Conservation (phyloP, 2,113 vertebrate species). For the Paramormyrops kingsleyae region DNA sequence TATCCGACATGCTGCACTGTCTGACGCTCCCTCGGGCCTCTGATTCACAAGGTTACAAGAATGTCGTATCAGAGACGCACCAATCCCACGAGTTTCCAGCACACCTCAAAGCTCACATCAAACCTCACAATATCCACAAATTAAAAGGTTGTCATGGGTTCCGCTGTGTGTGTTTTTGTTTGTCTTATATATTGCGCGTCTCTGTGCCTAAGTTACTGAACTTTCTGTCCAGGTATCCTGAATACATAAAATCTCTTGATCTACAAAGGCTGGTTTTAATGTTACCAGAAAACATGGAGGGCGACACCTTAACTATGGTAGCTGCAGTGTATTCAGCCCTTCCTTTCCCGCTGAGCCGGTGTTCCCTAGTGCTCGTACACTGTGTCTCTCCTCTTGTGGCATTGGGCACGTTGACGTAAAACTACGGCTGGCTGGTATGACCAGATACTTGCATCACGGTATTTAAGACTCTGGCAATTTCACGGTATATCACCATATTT, state of each 20-base stretch:
- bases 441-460: neutral
- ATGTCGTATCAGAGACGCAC: constrained; percentile 12
- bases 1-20: neutral
- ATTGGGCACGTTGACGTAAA: neutral
- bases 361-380: no score
- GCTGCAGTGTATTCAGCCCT: neutral
- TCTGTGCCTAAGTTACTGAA: neutral
- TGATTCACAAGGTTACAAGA: constrained; percentile 25
- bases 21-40: neutral
- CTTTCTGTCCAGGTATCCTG: neutral
- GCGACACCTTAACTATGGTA: neutral
- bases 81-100: constrained; percentile 10
- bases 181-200: constrained; percentile 4
- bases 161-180: neutral
- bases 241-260: neutral
- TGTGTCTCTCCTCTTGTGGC: neutral
- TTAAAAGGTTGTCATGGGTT: neutral
- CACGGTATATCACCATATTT: neutral
- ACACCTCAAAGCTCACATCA: constrained; percentile 26
- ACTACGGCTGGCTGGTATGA: neutral
- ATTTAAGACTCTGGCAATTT: neutral
- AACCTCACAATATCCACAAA: neutral
- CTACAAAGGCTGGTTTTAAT: neutral
- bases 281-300: neutral
- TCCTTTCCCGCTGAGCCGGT: neutral